Evolutionary conservation across 1,140 invertebrate species (phyloP), one percentile per base, ranked within the genome.

Genomic region (Lanistes nyassanus): DNA sequence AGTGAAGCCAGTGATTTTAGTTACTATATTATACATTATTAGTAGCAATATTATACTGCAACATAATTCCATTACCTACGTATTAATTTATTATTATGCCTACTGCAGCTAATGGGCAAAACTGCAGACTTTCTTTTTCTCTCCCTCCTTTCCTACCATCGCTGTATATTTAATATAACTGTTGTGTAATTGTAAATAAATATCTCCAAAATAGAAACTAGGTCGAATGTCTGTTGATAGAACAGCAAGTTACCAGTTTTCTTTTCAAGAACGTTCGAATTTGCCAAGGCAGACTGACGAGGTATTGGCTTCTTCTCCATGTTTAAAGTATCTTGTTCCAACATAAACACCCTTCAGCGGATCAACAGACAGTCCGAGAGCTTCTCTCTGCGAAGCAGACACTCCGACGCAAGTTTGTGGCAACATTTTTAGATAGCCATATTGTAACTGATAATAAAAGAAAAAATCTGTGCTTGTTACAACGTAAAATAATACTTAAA

Each of bases 301-400:
- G 88, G 89, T 47, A 87, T 88, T 62, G 65, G n/a, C 80, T 93
- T 94, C 90, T 94, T 94, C 87, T 94, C 94, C 93, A 94, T 94
- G 87, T 90, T 69, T 70, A 26, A 72, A 74, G 60, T 93, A 76
- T 90, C 91, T 75, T n/a, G n/a, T n/a, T 89, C 87, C 85, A 84
- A 85, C 84, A 89, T 90, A 83, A 88, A 89, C 81, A 72, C 81
- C 83, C 39, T 51, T 42, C 55, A 26, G 72, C 31, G 13, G 7
- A 51, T 36, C 26, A 26, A n/a, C 21, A 53, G 71, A 70, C 69
- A 58, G 55, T 42, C 56, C 53, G 53, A 34, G 21, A 53, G 72
- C 64, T 55, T 67, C 75, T 64, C 39, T 76, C 79, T 80, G 79
- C 79, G 65, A 53, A 77, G 79, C 79, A 80, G 79, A 80, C 11